Evolutionary conservation across 1,140 invertebrate genomes (phyloP).

Genomic region (Pseudomyrmex dendroicus): DNA sequence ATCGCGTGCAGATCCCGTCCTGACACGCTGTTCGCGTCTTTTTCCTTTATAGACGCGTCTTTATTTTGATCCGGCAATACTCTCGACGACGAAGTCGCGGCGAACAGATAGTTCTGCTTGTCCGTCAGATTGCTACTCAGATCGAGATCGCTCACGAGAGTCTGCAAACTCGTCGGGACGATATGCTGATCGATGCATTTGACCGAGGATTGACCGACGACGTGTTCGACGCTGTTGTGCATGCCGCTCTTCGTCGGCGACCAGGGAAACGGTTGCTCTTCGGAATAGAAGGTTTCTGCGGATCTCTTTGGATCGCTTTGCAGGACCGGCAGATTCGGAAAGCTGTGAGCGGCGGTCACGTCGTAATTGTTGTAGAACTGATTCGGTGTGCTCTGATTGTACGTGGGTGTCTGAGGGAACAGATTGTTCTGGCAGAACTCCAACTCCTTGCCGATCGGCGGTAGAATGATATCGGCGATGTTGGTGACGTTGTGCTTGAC

Average conservation of each 20-base stretch:
- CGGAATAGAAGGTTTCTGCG: constrained; percentile 79
- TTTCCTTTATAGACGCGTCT: constrained; percentile 77
- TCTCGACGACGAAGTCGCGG: constrained; percentile 73
- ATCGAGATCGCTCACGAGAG: constrained; percentile 87
- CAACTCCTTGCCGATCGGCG: constrained; percentile 83
- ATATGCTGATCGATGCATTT: constrained; percentile 83
- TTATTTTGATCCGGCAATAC: constrained; percentile 72
- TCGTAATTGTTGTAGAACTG: constrained; percentile 85
- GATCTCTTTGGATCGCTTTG: constrained; percentile 79
- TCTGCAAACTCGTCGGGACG: constrained; percentile 86
- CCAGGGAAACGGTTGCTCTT: constrained; percentile 87
- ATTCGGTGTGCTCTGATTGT: constrained; percentile 82
- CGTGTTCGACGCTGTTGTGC: constrained; percentile 73
- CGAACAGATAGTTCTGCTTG: constrained; percentile 82
- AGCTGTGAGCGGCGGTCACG: constrained; percentile 77
- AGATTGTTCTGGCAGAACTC: constrained; percentile 84
- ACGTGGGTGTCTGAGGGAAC: constrained; percentile 80
- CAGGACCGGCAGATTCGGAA: constrained; percentile 80
- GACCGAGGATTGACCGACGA: constrained; percentile 78
- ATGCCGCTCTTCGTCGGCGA: constrained; percentile 86
- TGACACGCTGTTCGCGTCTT: constrained; percentile 71
- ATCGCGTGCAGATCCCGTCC: constrained; percentile 79
- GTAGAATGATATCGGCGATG: constrained; percentile 81
- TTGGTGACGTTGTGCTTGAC: constrained; percentile 81
- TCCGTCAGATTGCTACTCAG: constrained; percentile 84